Base-by-base conservation (phyloP, 2,797 vertebrate genomes). In the Pelodytes ibericus region DNA sequence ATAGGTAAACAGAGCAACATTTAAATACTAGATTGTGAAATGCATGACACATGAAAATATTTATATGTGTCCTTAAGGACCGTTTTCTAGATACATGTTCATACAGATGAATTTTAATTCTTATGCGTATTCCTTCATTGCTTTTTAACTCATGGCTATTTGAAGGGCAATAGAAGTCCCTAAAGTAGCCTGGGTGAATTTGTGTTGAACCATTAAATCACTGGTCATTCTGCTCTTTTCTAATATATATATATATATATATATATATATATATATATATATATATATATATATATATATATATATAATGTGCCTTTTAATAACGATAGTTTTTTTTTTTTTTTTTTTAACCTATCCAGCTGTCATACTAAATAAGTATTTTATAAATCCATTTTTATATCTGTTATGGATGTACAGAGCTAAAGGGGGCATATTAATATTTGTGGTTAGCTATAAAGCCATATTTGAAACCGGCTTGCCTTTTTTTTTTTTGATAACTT, bases 291-390 rank as follows among this genome's bases (percentile, higher is more conserved):
- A 1, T 57, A 63, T 66, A 20, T 77, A 47, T n/a, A n/a, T n/a
- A n/a, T n/a, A n/a, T n/a, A n/a, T n/a, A 72, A 72, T 67, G 75
- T 78, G 75, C 75, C 75, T 78, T 77, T 39, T 39, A 39, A 16
- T 53, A 8, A 22, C n/a, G 1, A 53, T 13, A 53, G 20, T 22
- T 4, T 53, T 22, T 61, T 10, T 25, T 62, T 62, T 62, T 62
- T 62, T 33, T n/a, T n/a, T 36, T 20, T 36, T 5, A 16, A 31
- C 58, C 18, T 62, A 1, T n/a, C n/a, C 22, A 18, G 44, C 44
- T 67, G 26, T 53, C n/a, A 31, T 13, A 16, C 25, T 49, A 61
- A 36, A 62, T 44, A 57, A 41, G n/a, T n/a, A n/a, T n/a, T 24
- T 36, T 44, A 36, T 51, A 67, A 66, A 71, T 60, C 29, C 61